Evolutionary conservation across 2,113 vertebrate species (phyloP).

Genomic region (Quiscalus mexicanus): DNA sequence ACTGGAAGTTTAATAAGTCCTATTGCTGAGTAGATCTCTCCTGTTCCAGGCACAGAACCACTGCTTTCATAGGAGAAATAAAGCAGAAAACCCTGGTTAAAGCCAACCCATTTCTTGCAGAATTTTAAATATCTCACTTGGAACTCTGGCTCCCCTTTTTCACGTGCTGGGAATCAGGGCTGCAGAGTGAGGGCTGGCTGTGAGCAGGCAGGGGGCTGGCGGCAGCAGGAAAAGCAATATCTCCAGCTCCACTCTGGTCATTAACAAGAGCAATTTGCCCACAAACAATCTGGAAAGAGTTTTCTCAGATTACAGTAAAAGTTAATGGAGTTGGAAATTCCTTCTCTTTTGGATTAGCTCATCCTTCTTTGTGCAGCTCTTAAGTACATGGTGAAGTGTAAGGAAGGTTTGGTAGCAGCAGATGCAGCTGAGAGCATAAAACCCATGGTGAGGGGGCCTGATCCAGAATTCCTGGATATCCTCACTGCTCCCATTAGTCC

Average conservation of each 20-base stretch:
- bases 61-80: not conserved
- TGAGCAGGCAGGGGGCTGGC: not conserved
- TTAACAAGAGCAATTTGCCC: slow-evolving; percentile 7
- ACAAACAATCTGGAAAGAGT: not conserved
- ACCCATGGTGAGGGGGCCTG: fast-evolving
- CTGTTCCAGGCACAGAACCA: not conserved
- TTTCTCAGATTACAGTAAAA: slow-evolving; percentile 32
- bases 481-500: not conserved
- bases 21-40: not conserved
- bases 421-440: not conserved
- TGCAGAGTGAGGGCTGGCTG: not conserved
- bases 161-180: fast-evolving
- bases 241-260: not conserved
- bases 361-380: not conserved
- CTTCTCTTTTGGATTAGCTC: not conserved
- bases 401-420: not conserved
- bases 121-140: not conserved
- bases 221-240: not conserved
- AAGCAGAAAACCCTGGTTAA: not conserved
- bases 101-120: not conserved
- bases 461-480: not conserved
- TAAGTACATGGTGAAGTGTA: not conserved
- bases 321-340: slow-evolving; percentile 23
- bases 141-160: not conserved
- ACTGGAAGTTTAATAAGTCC: not conserved